phyloP scores from a whole-genome alignment of 2,113 vertebrate genomes.

The Odocoileus hemionus region DNA sequence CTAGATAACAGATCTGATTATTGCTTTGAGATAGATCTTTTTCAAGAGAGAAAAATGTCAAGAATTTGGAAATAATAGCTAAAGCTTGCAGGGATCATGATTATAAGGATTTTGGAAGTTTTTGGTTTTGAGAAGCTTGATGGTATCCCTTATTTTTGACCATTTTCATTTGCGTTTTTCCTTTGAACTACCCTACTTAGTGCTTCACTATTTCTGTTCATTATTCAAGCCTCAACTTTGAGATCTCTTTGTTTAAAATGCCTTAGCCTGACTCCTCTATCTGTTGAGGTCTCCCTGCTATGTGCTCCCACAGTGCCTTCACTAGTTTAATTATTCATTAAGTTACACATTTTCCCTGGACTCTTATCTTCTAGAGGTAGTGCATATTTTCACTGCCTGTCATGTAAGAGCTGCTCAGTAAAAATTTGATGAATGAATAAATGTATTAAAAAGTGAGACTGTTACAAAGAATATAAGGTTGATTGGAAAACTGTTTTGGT shows the following conservation, averaged over 20 bases:
- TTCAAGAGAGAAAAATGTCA: background rate
- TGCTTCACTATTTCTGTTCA: background rate
- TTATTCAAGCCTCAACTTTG: background rate
- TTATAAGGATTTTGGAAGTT: slow-evolving; percentile 4
- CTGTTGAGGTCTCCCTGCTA: background rate
- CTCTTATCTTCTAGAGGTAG: background rate
- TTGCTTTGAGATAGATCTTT: background rate
- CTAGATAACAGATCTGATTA: background rate
- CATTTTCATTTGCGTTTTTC: background rate
- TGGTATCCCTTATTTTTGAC: background rate
- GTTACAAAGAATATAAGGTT: background rate
- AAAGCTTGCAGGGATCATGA: background rate
- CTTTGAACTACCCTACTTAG: background rate
- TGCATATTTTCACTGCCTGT: background rate
- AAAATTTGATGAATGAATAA: background rate
- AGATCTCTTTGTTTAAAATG: background rate
- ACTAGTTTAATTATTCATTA: background rate
- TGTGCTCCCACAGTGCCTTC: background rate
- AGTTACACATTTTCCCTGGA: background rate
- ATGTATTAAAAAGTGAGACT: background rate
- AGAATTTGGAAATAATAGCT: slow-evolving; percentile 21
- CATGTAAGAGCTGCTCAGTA: background rate
- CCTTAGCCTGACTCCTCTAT: background rate
- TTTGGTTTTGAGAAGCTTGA: background rate
- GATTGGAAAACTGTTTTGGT: background rate